Base-by-base conservation (phyloP, 2,888 invertebrate genomes). In the Taphrorychus bicolor region DNA sequence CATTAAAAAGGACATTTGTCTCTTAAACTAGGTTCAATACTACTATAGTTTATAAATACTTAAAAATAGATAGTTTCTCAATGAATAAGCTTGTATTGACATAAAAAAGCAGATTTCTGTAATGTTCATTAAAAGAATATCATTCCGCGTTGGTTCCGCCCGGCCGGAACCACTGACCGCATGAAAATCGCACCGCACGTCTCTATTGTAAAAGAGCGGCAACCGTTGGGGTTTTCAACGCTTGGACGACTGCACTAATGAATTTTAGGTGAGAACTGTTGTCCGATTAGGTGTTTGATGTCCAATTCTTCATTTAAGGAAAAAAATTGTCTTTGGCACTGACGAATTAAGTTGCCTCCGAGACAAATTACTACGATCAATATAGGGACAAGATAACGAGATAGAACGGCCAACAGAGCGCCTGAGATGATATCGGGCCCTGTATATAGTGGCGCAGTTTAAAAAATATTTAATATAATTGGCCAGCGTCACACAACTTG, bases 381-480 rank as follows among this genome's bases (percentile, higher is more conserved):
- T n/a, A 3, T 9, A 11, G 32, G 32, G 32, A 11, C 32, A 32
- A 32, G 32, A 32, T 1, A 32, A 32, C 3, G 3, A 32, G 32
- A 32, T 2, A n/a, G n/a, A 32, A 32, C 32, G 32, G 3, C 32
- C 11, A 22, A 59, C 21, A 59, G 4, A 59, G 22, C 3, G 24
- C 41, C 17, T 24, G 11, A 17, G 16, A 42, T 16, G 11, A 53
- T 52, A 16, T 48, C 48, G 9, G 5, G 14, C 14, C 16, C 19
- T 9, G 9, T 16, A 48, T n/a, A 19, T 23, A 42, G 49, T n/a
- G 23, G 17, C 54, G 22, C 32, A 32, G 32, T 3, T 11, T 32
- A 32, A 32, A 40, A 54, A 63, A 62, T 56, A 49, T 58, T 65
- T 59, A 59, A 59, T 53, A 59, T 59, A 65, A 65, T 65, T 65